Conservation (phyloP, 2,888 invertebrate species). For the Tetropium fuscum region DNA sequence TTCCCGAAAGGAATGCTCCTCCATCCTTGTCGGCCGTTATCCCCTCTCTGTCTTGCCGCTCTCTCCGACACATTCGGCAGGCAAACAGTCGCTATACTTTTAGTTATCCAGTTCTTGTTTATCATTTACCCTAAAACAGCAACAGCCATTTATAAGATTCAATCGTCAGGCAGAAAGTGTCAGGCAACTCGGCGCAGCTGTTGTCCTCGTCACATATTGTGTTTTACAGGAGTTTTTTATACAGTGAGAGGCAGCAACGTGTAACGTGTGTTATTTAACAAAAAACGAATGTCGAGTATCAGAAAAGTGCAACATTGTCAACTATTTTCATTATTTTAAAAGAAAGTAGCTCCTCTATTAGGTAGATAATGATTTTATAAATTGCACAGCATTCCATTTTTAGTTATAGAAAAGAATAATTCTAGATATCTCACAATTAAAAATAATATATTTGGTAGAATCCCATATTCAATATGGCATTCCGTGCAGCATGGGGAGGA, state of each 20-base stretch:
- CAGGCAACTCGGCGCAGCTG: slow-evolving; percentile 32
- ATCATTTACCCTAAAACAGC: slow-evolving; percentile 22
- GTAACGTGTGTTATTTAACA: too few species aligned
- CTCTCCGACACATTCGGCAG: slow-evolving; percentile 16
- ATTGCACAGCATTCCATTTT: too few species aligned
- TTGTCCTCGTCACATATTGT: slow-evolving; percentile 30
- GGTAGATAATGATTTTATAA: too few species aligned
- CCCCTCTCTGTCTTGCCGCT: background rate
- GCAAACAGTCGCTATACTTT: background rate
- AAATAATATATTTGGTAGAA: too few species aligned
- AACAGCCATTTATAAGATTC: slow-evolving; percentile 19
- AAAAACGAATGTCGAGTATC: too few species aligned
- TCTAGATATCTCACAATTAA: too few species aligned
- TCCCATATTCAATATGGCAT: too few species aligned
- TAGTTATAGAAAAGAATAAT: too few species aligned
- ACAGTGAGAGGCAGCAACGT: background rate
- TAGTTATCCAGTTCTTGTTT: slow-evolving; percentile 23
- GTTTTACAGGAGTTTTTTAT: slow-evolving; percentile 13
- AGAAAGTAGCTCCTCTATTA: too few species aligned
- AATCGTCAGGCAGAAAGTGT: slow-evolving; percentile 16
- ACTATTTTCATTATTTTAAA: too few species aligned
- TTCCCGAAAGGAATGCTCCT: slow-evolving; percentile 9
- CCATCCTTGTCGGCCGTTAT: background rate
- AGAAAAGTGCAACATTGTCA: too few species aligned
- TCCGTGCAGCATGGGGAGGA: too few species aligned